These are phyloP conservation scores for Stenodema calcarata DNA, from an alignment of 2,888 invertebrate genomes.

Conservation along the genomic window DNA sequence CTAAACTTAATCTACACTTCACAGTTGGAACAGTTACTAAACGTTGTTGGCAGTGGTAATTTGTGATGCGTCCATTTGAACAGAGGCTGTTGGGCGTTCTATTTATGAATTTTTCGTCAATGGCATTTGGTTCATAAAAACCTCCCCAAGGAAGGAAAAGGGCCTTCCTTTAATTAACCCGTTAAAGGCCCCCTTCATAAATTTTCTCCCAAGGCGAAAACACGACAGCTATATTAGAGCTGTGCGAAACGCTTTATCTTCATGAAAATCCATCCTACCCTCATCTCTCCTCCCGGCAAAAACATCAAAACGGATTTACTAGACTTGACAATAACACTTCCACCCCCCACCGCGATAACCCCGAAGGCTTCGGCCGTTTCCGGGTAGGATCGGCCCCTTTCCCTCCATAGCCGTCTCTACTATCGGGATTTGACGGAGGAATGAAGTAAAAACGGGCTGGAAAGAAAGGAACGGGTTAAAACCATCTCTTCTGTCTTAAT, in stretches of 20 bases:
- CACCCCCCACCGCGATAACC: neutral
- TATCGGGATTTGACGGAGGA: neutral
- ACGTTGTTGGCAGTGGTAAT: too few species aligned
- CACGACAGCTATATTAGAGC: conserved; percentile 37
- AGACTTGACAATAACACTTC: conserved; percentile 38
- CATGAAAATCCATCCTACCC: conserved; percentile 27
- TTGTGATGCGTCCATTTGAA: too few species aligned
- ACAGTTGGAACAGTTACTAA: too few species aligned
- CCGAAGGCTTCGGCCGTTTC: neutral
- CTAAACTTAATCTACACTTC: too few species aligned
- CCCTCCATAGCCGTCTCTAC: neutral
- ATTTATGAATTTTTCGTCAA: neutral
- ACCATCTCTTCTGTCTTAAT: conserved; percentile 41
- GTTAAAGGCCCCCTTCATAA: neutral
- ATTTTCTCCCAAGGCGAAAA: conserved; percentile 21
- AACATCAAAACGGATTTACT: conserved; percentile 44
- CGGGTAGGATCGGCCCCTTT: neutral
- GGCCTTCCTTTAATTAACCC: conserved; percentile 22
- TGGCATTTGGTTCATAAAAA: neutral
- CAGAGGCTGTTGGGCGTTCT: too few species aligned
- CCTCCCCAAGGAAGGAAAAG: neutral
- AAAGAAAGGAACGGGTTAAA: neutral
- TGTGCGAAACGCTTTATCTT: conserved; percentile 23
- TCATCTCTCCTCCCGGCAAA: neutral
- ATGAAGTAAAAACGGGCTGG: neutral